These are phyloP conservation scores for Villa cingulata DNA, from an alignment of 2,888 invertebrate genomes.

Conservation along the genomic window DNA sequence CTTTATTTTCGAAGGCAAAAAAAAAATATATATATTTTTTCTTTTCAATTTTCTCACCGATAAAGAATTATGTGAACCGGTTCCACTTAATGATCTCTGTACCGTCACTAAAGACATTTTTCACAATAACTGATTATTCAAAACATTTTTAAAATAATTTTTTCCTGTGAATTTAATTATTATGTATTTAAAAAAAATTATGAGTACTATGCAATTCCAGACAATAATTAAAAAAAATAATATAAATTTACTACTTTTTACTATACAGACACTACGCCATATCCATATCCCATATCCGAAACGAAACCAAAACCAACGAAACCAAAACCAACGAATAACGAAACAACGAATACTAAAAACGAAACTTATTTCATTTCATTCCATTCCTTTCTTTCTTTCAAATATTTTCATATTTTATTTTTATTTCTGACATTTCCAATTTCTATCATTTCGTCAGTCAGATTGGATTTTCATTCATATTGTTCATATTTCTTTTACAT, in stretches of 20 bases:
- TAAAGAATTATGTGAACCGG: slow-evolving; percentile 40
- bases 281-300: not conserved
- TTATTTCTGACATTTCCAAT: too few relatives aligned
- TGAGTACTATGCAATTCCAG: not conserved
- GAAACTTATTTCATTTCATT: too few relatives aligned
- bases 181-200: not conserved
- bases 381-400: too few relatives aligned
- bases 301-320: too few relatives aligned
- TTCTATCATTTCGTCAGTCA: too few relatives aligned
- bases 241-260: not conserved
- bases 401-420: too few relatives aligned
- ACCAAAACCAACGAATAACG: too few relatives aligned
- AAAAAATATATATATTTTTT: slow-evolving; percentile 1
- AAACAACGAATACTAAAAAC: too few relatives aligned
- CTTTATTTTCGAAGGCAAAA: not conserved
- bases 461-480: too few relatives aligned
- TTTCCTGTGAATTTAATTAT: too few relatives aligned
- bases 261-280: not conserved
- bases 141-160: not conserved
- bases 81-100: slow-evolving; percentile 56
- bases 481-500: too few relatives aligned
- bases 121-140: not conserved
- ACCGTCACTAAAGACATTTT: slow-evolving; percentile 58
- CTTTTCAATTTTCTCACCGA: slow-evolving; percentile 31
- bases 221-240: not conserved